phyloP scores from a whole-genome alignment of 2,113 vertebrate species.

The Danio rerio region DNA sequence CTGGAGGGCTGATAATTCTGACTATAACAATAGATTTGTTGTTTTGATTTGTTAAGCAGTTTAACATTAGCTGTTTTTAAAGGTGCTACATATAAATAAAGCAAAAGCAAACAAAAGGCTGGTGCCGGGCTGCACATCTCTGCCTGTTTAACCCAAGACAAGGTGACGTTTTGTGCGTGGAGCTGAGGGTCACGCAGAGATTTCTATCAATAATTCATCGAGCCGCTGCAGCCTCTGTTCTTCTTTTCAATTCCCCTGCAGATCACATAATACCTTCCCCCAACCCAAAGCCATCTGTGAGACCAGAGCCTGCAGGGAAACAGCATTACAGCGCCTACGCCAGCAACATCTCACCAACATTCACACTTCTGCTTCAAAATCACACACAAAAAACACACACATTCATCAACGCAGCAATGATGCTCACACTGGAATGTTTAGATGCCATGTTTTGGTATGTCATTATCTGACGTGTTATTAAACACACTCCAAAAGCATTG shows the following conservation, averaged over 20 bases:
- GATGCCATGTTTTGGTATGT: too few relatives aligned
- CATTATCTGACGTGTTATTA: too few relatives aligned
- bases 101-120: slow-evolving; percentile 46
- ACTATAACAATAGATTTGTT: too few relatives aligned
- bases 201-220: slow-evolving; percentile 82
- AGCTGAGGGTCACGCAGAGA: slow-evolving; percentile 71
- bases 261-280: slow-evolving; percentile 80
- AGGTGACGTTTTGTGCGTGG: slow-evolving; percentile 65
- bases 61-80: too few relatives aligned
- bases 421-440: too few relatives aligned
- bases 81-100: too few relatives aligned
- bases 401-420: too few relatives aligned
- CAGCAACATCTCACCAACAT: slow-evolving; percentile 8
- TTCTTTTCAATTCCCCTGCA: slow-evolving; percentile 75
- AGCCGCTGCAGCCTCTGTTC: slow-evolving; percentile 78
- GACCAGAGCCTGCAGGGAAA: slow-evolving; percentile 34
- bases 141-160: slow-evolving; percentile 75
- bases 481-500: too few relatives aligned
- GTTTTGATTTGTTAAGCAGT: too few relatives aligned
- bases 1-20: too few relatives aligned
- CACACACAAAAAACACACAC: neutral
- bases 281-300: slow-evolving; percentile 59
- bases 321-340: slow-evolving; percentile 31
- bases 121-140: slow-evolving; percentile 46
- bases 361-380: neutral